Evolutionary conservation across 2,113 vertebrate genomes (phyloP).

Genomic region (Menidia beryllina): DNA sequence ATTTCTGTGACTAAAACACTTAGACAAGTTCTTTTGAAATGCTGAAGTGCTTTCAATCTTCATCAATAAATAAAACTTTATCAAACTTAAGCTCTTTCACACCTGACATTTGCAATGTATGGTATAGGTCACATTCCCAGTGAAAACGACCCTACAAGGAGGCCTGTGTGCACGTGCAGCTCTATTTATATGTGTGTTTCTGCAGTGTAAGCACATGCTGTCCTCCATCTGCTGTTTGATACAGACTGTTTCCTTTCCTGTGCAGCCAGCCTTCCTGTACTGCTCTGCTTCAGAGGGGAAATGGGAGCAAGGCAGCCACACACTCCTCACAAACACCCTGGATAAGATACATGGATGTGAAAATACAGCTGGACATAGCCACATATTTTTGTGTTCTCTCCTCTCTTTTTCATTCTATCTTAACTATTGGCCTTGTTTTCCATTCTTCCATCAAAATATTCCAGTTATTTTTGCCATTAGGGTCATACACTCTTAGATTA

Average conservation of each 20-base stretch:
- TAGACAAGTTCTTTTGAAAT: conserved; percentile 31
- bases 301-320: conserved; percentile 56
- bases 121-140: conserved; percentile 53
- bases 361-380: conserved; percentile 23
- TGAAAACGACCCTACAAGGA: conserved; percentile 29
- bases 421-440: conserved; percentile 17
- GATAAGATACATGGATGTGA: conserved; percentile 53
- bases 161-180: neutral
- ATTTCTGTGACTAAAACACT: conserved; percentile 24
- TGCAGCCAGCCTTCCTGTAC: conserved; percentile 77
- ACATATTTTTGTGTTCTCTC: conserved; percentile 15
- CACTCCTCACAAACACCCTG: conserved; percentile 47
- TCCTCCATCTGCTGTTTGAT: conserved; percentile 81
- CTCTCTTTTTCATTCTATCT: conserved; percentile 35
- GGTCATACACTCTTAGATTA: too few species aligned
- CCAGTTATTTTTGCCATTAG: too few species aligned
- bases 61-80: neutral
- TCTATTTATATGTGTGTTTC: conserved; percentile 60
- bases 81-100: conserved; percentile 5
- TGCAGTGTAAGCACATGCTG: conserved; percentile 80
- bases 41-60: neutral
- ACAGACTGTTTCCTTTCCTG: conserved; percentile 80
- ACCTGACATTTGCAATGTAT: conserved; percentile 24
- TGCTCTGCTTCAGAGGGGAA: conserved; percentile 66
- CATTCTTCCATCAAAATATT: conserved; percentile 9